A percentile compares a stretch with the other conserved stretches of the same genome.
Evolutionary conservation across 2,113 vertebrate genomes (phyloP).

Genomic region (Sinocyclocheilus rhinocerous): DNA sequence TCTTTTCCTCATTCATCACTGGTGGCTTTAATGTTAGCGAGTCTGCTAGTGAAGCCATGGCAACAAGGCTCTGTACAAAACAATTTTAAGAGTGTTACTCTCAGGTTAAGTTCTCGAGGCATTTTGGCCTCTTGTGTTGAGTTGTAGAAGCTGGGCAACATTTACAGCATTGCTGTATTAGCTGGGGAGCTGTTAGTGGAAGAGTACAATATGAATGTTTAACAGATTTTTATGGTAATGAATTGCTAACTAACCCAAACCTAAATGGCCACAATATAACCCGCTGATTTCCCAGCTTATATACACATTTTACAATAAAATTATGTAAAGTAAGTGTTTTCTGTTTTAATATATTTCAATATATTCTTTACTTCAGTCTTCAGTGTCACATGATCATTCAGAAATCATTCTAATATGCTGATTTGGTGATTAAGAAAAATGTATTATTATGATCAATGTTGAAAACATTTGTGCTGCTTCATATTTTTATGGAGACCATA

Average conservation of each 20-base stretch:
- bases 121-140: conserved; percentile 31
- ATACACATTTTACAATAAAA: too few species aligned
- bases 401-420: neutral
- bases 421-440: neutral
- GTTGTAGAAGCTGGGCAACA: neutral
- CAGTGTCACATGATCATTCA: neutral
- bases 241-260: neutral
- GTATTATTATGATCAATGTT: neutral
- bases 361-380: neutral
- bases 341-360: neutral
- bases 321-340: neutral
- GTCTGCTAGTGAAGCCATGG: conserved; percentile 53
- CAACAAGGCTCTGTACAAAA: conserved; percentile 53
- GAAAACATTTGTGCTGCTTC: too few species aligned
- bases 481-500: too few species aligned
- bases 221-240: neutral
- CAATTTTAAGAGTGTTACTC: conserved; percentile 42
- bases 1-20: conserved; percentile 58
- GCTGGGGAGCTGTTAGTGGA: neutral
- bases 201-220: neutral
- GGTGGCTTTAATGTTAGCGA: conserved; percentile 41
- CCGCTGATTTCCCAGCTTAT: too few species aligned
- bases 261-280: neutral
- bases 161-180: neutral
- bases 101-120: conserved; percentile 33